phyloP scores from a whole-genome alignment of 1,140 invertebrate species.

The Ruditapes philippinarum region DNA sequence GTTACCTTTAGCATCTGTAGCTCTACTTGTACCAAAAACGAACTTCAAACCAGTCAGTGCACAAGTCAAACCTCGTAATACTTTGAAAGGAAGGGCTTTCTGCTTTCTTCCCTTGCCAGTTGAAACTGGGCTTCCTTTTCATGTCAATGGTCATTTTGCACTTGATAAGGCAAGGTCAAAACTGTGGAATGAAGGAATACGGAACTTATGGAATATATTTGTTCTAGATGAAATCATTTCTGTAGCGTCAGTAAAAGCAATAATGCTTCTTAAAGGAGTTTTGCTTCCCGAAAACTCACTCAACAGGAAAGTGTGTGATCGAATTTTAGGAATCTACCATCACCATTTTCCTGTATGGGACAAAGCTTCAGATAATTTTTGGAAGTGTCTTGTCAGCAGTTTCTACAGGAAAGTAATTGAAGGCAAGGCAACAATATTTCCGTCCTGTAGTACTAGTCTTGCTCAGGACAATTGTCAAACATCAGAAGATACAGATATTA shows the following conservation, averaged over 20 bases:
- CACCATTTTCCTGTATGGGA: conserved; percentile 58
- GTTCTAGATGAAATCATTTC: conserved; percentile 70
- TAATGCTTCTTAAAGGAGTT: conserved; percentile 46
- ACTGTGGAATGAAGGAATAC: conserved; percentile 69
- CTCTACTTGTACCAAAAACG: neutral
- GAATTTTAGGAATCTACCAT: conserved; percentile 48
- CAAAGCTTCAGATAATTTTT: conserved; percentile 22
- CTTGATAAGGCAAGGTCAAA: conserved; percentile 77
- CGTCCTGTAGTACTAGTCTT: neutral
- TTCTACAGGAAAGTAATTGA: conserved; percentile 21
- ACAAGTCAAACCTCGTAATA: neutral
- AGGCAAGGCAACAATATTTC: neutral
- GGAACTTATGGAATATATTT: conserved; percentile 77
- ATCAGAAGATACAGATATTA: too few species aligned
- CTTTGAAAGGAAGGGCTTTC: neutral
- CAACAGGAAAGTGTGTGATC: neutral
- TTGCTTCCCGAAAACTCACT: neutral
- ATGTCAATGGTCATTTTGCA: conserved; percentile 54
- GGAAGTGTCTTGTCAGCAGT: conserved; percentile 37
- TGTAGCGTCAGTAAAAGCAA: conserved; percentile 68
- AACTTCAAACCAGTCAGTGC: neutral
- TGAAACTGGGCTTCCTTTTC: conserved; percentile 16
- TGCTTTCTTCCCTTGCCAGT: conserved; percentile 39
- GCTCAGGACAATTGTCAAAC: too few species aligned
- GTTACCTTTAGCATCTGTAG: conserved; percentile 67